These are phyloP conservation scores for Halocaridina rubra DNA, from an alignment of 2,888 invertebrate genomes.

Conservation along the genomic window DNA sequence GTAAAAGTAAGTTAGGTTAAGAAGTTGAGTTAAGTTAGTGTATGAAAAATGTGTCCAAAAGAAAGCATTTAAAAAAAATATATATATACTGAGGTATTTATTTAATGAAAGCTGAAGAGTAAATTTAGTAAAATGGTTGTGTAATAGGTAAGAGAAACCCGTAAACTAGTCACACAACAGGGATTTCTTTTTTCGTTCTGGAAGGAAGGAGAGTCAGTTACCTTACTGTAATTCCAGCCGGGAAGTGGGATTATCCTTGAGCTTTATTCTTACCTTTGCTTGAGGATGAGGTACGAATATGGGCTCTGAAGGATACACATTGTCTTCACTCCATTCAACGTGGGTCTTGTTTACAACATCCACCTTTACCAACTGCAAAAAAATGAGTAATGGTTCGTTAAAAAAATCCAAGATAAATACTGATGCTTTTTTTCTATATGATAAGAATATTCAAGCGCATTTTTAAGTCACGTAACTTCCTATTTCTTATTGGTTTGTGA, in stretches of 20 bases:
- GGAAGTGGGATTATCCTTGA: neutral
- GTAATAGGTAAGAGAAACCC: neutral
- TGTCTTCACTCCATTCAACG: slow-evolving; percentile 78
- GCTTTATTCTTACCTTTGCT: slow-evolving; percentile 29
- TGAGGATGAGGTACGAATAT: slow-evolving; percentile 51
- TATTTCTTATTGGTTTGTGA: neutral
- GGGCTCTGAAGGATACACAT: slow-evolving; percentile 83
- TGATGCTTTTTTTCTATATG: neutral
- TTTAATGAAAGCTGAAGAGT: neutral
- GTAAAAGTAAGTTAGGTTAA: too few species aligned
- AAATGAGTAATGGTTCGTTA: neutral
- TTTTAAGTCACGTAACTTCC: neutral
- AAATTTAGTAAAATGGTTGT: neutral
- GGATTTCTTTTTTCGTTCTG: neutral
- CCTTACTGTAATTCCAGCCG: neutral
- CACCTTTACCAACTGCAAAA: slow-evolving; percentile 78
- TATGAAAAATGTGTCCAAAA: too few species aligned
- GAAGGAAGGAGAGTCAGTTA: too few species aligned
- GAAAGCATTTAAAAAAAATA: too few species aligned
- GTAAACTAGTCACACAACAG: neutral
- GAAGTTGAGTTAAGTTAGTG: too few species aligned
- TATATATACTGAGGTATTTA: too few species aligned
- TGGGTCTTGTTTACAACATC: slow-evolving; percentile 76
- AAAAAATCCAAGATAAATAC: neutral
- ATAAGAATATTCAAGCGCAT: neutral